A percentile compares a stretch with the other conserved stretches of the same genome.
phyloP scores from a whole-genome alignment of 2,113 vertebrate species.

The Thamnophis sirtalis region DNA sequence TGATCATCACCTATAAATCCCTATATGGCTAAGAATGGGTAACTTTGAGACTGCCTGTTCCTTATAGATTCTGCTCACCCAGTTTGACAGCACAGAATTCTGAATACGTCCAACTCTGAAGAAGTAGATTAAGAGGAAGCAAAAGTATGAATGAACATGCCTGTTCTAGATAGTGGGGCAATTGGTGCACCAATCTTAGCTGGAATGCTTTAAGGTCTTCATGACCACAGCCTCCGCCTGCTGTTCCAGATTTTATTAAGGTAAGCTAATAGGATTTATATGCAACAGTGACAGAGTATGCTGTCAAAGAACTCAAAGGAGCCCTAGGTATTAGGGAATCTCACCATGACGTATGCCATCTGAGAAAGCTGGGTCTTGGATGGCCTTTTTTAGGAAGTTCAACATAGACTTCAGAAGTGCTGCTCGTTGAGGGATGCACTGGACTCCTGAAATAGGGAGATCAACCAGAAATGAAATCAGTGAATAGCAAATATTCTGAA shows the following conservation, averaged over 20 bases:
- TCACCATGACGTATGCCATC: slow-evolving; percentile 93
- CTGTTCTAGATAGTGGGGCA: neutral
- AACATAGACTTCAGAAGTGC: slow-evolving; percentile 95
- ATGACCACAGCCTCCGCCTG: neutral
- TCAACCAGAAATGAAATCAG: neutral
- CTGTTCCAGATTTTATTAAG: neutral
- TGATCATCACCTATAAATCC: no score
- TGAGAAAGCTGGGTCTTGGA: slow-evolving; percentile 93
- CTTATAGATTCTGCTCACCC: no score
- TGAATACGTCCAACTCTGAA: no score
- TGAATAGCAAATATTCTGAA: neutral
- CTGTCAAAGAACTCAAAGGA: neutral
- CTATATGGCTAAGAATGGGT: no score
- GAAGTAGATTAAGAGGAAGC: neutral
- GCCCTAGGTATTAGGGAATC: neutral
- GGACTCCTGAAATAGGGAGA: slow-evolving; percentile 73
- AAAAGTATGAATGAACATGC: neutral
- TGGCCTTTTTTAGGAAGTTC: slow-evolving; percentile 97
- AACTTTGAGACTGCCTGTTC: no score
- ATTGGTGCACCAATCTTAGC: neutral
- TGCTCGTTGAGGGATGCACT: slow-evolving; percentile 94
- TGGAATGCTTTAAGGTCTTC: neutral
- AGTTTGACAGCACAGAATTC: no score
- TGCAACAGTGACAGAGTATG: neutral
- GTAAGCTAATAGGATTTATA: neutral